phyloP scores from a whole-genome alignment of 2,888 invertebrate genomes.

The Cristatella mucedo region DNA sequence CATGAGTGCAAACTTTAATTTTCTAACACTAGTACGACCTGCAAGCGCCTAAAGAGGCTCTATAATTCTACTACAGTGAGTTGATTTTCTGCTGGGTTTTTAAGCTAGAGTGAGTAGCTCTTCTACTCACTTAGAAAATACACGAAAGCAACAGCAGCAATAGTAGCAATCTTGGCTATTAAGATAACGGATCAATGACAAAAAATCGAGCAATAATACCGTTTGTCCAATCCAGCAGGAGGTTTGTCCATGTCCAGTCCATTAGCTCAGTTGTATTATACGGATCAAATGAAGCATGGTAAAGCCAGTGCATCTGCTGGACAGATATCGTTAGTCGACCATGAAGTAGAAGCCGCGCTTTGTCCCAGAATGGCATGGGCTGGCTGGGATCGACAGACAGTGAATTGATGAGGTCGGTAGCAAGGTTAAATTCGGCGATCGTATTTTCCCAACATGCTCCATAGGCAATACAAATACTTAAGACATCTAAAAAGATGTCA shows the following conservation, averaged over 20 bases:
- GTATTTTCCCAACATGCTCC: conserved; percentile 99
- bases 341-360: conserved; percentile 74
- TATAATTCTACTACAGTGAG: too few relatives aligned
- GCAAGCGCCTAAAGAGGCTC: too few relatives aligned
- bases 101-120: too few relatives aligned
- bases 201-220: too few relatives aligned
- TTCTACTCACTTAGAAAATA: too few relatives aligned
- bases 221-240: conserved; percentile 89
- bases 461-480: conserved; percentile 86
- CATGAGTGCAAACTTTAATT: too few relatives aligned
- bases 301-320: conserved; percentile 67
- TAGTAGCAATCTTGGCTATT: too few relatives aligned
- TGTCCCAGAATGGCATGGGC: conserved; percentile 91
- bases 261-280: conserved; percentile 98
- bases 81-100: too few relatives aligned
- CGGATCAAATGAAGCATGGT: conserved; percentile 90
- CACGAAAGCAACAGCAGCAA: too few relatives aligned
- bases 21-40: too few relatives aligned
- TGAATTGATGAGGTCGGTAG: conserved; percentile 52
- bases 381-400: conserved; percentile 63
- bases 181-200: too few relatives aligned
- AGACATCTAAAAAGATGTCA: too few relatives aligned
- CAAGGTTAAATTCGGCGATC: conserved; percentile 70
- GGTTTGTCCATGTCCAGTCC: conserved; percentile 86
- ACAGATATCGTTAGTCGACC: conserved; percentile 77